phyloP scores from a whole-genome alignment of 2,888 invertebrate species.

The Sphaerophoria rueppellii region DNA sequence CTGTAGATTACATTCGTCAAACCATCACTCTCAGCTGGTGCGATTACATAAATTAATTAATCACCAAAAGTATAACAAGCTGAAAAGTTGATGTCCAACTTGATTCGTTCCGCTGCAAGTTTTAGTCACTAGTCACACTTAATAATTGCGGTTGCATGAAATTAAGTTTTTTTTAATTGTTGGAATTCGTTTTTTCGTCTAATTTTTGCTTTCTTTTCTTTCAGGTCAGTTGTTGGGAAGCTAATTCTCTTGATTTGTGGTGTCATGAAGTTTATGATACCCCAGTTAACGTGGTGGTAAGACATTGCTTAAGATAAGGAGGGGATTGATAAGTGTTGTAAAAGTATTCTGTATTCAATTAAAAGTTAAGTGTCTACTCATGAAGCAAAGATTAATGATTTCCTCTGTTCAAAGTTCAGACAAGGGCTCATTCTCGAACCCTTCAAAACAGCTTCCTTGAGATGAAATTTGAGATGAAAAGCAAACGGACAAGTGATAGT shows the following conservation, averaged over 20 bases:
- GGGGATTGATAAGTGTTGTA: conserved; percentile 24
- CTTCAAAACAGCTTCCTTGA: conserved; percentile 14
- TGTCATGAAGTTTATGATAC: conserved; percentile 47
- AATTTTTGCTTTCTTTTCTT: conserved; percentile 26
- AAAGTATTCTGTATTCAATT: conserved; percentile 34
- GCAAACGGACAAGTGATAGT: conserved; percentile 9
- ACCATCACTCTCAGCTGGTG: conserved; percentile 46
- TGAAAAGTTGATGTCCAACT: conserved; percentile 44
- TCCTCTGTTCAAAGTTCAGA: conserved; percentile 12
- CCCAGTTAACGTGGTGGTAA: conserved; percentile 44
- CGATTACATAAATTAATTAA: conserved; percentile 66
- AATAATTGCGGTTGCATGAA: conserved; percentile 35
- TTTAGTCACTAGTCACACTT: conserved; percentile 13
- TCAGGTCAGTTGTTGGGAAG: conserved; percentile 64
- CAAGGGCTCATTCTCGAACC: background rate
- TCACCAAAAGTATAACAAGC: background rate
- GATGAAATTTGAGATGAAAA: background rate
- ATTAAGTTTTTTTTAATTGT: conserved; percentile 36
- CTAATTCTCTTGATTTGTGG: conserved; percentile 40
- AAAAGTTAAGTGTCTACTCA: conserved; percentile 34
- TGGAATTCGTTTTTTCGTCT: conserved; percentile 26
- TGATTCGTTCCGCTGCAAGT: conserved; percentile 2
- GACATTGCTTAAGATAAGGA: conserved; percentile 17
- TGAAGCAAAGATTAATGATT: conserved; percentile 45
- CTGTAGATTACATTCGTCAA: conserved; percentile 53